Evolutionary conservation across 2,797 vertebrate genomes (phyloP), one percentile per base, ranked within the genome.

Genomic region (Protonibea diacanthus): DNA sequence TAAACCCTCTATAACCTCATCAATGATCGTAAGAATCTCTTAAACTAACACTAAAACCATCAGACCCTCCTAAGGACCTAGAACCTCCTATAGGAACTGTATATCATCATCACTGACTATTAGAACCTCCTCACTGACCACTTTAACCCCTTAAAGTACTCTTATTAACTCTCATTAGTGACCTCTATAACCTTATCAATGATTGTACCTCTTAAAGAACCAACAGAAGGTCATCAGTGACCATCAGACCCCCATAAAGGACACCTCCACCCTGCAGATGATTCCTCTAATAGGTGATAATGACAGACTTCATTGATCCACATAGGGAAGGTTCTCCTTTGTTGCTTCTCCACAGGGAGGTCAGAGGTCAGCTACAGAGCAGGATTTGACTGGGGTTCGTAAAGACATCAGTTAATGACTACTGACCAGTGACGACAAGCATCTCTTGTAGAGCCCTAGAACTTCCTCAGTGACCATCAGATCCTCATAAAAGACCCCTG

Each of bases 341-440:
- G 8, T 38, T 9, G 33, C 33, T 9, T 38, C 33, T 38, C 33
- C 33, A 38, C 33, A 27, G 13, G 44, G 40, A 59, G 80, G 71
- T 83, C 66, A 74, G 33, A 51, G 65, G 70, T 78, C 60, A 56
- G 20, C 23, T 2, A 25, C 47, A 64, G 42, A 53, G 6, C 62
- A 63, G 25, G 29, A 21, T 38, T 38, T 38, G 33, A 38, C 33
- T 27, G 9, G 40, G 72, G 58, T 40, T 47, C 17, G n/a, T 52
- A 57, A 44, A 38, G 71, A 11, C 40, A 20, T 10, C 12, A 33
- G 14, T 51, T 11, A 47, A 12, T 21, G 21, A 42, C 48, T 6
- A 2, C 21, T 2, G 12, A 23, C 51, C 23, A 12, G 13, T 23
- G 51, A 38, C 8, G 33, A 38, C 33, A 38, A 38, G 33, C 8